Evolutionary conservation across 2,888 invertebrate species (phyloP).

Genomic region (Incurvaria masculella): DNA sequence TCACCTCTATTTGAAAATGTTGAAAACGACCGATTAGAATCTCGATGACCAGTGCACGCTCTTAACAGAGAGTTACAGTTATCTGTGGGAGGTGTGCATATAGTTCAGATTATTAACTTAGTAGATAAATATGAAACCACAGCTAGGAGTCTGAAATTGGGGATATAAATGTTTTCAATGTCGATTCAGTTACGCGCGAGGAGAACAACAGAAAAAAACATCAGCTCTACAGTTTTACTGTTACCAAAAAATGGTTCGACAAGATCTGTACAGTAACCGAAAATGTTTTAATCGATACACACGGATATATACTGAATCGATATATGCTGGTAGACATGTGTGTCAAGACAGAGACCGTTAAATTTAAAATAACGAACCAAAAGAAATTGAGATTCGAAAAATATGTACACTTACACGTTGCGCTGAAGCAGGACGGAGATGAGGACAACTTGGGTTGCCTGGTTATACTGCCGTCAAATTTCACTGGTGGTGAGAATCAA

Average conservation of each 20-base stretch:
- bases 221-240: not conserved
- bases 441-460: conserved; percentile 11
- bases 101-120: too few relatives aligned
- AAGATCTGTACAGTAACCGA: not conserved
- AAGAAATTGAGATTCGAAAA: conserved; percentile 14
- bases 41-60: too few relatives aligned
- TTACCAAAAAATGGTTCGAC: not conserved
- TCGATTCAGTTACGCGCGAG: not conserved
- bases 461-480: conserved; percentile 11
- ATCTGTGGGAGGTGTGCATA: too few relatives aligned
- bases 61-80: too few relatives aligned
- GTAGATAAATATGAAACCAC: too few relatives aligned
- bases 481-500: conserved; percentile 19
- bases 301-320: too few relatives aligned
- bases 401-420: conserved; percentile 20
- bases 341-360: conserved; percentile 20
- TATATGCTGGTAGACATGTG: conserved; percentile 22
- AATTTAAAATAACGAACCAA: conserved; percentile 18
- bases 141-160: too few relatives aligned
- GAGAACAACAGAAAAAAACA: not conserved
- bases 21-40: too few relatives aligned
- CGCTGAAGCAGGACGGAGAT: conserved; percentile 5
- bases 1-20: too few relatives aligned
- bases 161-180: not conserved
- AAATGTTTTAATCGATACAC: conserved; percentile 20